Conservation (phyloP, 2,797 vertebrate species). For the Enteromius unitaeniatus region DNA sequence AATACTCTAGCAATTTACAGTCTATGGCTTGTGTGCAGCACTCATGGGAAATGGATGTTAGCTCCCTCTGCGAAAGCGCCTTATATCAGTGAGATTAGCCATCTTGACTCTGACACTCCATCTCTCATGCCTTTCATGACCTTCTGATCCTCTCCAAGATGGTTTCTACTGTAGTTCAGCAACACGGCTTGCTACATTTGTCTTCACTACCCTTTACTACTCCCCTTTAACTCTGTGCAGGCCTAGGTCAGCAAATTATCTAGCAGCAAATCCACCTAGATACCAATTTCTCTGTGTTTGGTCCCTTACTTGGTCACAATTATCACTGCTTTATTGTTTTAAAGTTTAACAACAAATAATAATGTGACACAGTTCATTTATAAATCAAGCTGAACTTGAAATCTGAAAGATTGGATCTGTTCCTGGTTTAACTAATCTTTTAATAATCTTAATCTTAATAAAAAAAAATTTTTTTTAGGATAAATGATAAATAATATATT, state of each 20-base stretch:
- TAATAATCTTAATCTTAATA: background rate
- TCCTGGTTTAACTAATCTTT: background rate
- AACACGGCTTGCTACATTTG: constrained; percentile 14
- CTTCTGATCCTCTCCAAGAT: constrained; percentile 36
- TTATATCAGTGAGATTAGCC: constrained; percentile 50
- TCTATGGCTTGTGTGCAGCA: constrained; percentile 9
- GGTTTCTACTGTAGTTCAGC: constrained; percentile 16
- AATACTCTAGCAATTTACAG: constrained; percentile 37
- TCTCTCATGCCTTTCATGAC: constrained; percentile 37
- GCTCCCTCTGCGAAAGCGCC: constrained; percentile 28
- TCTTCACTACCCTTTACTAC: constrained; percentile 18
- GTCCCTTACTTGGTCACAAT: background rate
- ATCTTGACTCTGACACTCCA: constrained; percentile 43
- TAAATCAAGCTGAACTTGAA: background rate
- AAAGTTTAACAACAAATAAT: background rate
- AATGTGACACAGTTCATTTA: background rate
- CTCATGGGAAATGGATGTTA: constrained; percentile 38
- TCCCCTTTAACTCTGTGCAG: constrained; percentile 9
- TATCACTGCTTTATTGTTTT: constrained; percentile 10
- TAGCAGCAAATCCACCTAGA: constrained; percentile 9
- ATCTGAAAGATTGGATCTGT: background rate
- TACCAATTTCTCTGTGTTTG: background rate
- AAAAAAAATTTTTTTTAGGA: too few relatives aligned
- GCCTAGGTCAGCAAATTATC: constrained; percentile 7
- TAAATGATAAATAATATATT: background rate